Base-by-base conservation (phyloP, 2,797 vertebrate genomes). In the Champsocephalus esox region DNA sequence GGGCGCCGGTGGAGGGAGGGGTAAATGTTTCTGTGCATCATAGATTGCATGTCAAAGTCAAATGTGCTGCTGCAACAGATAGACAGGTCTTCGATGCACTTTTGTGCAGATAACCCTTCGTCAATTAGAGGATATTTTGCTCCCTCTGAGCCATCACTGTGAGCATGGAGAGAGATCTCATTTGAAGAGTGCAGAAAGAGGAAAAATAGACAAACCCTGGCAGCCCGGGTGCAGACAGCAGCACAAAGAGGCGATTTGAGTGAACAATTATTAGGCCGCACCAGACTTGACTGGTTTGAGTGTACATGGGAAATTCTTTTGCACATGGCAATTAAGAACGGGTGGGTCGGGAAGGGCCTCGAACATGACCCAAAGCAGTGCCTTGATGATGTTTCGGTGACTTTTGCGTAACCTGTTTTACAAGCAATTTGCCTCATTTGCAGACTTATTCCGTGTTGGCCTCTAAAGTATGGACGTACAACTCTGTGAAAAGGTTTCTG, bases 171-270 rank as follows among this genome's bases (percentile, higher is more conserved):
- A 13, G 80, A 83, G 70, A 76, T 85, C 82, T 86, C 77, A 80
- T 87, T 87, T 46, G 58, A 82, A 72, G 80, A 70, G 79, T 48
- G 78, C 67, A 65, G 70, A 63, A 64, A 54, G 66, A 44, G 48
- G 60, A 32, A n/a, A 77, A 70, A 65, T 5, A 5, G 28, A 66
- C 57, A 21, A 67, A 55, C 63, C 45, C 75, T 88, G 91, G 88
- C 90, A 90, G 85, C 69, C 38, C 5, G 73, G 81, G 77, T 66
- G 67, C 80, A 88, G 86, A 90, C 84, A 83, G 86, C 84, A 91
- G 86, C 90, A 93, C 90, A 93, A 91, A 90, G 87, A 90, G 82
- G 82, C 56, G 69, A 90, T 90, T 84, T 89, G 81, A 93, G 83
- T 81, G 87, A 92, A 90, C 92, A 89, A 90, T 93, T 91, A 91